phyloP scores from a whole-genome alignment of 2,888 invertebrate genomes.

The Metallyticus violacea region DNA sequence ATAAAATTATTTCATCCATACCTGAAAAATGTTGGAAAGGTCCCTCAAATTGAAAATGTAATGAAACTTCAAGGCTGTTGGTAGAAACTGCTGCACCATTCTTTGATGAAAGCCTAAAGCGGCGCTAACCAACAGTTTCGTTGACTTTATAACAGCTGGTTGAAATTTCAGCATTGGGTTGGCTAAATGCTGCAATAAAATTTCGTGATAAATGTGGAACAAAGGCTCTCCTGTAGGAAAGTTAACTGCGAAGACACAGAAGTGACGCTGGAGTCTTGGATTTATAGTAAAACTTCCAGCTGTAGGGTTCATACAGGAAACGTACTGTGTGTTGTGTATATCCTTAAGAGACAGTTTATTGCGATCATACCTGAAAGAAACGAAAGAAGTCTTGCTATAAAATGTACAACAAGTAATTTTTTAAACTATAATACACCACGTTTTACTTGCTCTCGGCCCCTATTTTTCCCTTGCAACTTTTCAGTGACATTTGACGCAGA shows the following conservation, averaged over 20 bases:
- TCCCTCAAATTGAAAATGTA: constrained; percentile 92
- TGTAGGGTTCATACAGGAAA: constrained; percentile 95
- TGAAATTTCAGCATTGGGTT: constrained; percentile 67
- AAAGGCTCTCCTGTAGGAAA: constrained; percentile 82
- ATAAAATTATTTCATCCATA: constrained; percentile 48
- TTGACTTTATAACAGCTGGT: constrained; percentile 55
- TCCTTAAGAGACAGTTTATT: constrained; percentile 82
- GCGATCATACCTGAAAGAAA: constrained; percentile 71
- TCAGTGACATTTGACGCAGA: too few relatives aligned
- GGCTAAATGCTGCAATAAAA: constrained; percentile 72
- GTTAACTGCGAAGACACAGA: constrained; percentile 82
- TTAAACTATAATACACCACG: too few relatives aligned
- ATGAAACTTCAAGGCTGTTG: constrained; percentile 93
- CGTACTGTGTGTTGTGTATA: constrained; percentile 89
- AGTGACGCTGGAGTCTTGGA: constrained; percentile 83
- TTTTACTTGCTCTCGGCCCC: too few relatives aligned
- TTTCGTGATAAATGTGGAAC: constrained; percentile 76
- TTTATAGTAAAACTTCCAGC: constrained; percentile 94
- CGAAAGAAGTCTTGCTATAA: too few relatives aligned
- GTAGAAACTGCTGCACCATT: constrained; percentile 74
- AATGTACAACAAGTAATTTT: not conserved
- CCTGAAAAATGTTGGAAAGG: constrained; percentile 91
- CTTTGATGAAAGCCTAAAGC: constrained; percentile 76
- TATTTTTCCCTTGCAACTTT: too few relatives aligned
- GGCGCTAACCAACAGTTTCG: constrained; percentile 62